Conservation (phyloP, 2,797 vertebrate species). For the Gephyroberyx darwinii region DNA sequence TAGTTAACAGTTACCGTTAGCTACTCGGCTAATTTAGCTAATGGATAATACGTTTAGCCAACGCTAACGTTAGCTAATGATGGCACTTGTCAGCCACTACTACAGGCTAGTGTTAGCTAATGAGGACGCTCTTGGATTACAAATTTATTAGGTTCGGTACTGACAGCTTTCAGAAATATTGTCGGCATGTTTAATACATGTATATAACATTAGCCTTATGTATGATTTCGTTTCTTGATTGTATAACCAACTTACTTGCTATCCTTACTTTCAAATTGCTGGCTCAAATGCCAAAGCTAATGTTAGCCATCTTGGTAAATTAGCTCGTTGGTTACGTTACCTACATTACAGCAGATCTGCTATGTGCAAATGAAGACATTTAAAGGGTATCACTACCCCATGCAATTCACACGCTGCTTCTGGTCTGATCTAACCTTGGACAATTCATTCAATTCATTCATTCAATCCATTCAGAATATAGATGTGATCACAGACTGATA, state of each 20-base stretch:
- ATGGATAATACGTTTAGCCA: conserved; percentile 29
- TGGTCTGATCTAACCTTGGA: not conserved
- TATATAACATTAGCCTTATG: conserved; percentile 6
- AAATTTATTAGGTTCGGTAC: accelerated
- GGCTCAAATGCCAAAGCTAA: conserved; percentile 39
- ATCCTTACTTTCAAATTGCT: conserved; percentile 9
- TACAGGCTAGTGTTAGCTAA: not conserved
- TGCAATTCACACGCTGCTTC: not conserved
- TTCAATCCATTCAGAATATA: too few relatives aligned
- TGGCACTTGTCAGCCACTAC: conserved; percentile 33
- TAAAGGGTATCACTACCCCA: not conserved
- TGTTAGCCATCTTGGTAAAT: conserved; percentile 60
- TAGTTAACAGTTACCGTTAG: conserved; percentile 68
- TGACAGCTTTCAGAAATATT: not conserved
- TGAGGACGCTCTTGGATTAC: not conserved
- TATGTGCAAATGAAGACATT: not conserved
- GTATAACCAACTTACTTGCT: conserved; percentile 29
- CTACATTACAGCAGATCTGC: not conserved
- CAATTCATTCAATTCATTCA: too few relatives aligned
- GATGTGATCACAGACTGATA: not conserved
- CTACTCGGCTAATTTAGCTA: conserved; percentile 59
- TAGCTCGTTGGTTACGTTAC: not conserved
- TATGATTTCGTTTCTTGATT: conserved; percentile 22
- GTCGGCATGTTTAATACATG: not conserved
- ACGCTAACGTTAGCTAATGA: conserved; percentile 20